Evolutionary conservation across 2,113 vertebrate genomes (phyloP).

Genomic region (Notothenia coriiceps): DNA sequence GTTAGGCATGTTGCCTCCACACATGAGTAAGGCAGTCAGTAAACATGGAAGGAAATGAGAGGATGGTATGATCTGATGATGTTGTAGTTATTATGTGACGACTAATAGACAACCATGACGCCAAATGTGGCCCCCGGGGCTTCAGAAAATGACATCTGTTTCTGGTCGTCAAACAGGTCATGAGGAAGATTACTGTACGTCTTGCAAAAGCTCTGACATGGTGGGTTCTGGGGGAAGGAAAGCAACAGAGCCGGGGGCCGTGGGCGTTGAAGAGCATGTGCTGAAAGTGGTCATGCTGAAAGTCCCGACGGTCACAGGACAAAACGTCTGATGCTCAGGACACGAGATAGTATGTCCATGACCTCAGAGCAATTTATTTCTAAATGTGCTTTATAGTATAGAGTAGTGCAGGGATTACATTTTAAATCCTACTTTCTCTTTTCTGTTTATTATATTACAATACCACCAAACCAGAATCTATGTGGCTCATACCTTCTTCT

Average conservation of each 20-base stretch:
- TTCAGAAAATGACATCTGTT: conserved; percentile 22
- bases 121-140: conserved; percentile 18
- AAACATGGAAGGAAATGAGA: too few species aligned
- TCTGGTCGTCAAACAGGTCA: conserved; percentile 48
- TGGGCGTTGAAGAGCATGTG: conserved; percentile 28
- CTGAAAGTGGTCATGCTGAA: not conserved
- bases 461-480: conserved; percentile 4
- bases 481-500: not conserved
- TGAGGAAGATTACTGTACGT: conserved; percentile 20
- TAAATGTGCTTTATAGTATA: too few species aligned
- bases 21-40: not conserved
- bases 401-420: too few species aligned
- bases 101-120: not conserved
- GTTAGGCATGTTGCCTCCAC: not conserved
- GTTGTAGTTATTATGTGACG: not conserved
- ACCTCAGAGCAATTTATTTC: not conserved
- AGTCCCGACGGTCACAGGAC: conserved; percentile 46
- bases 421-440: too few species aligned
- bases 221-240: conserved; percentile 11
- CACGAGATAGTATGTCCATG: not conserved
- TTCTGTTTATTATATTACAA: too few species aligned
- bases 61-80: not conserved
- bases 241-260: conserved; percentile 9
- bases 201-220: conserved; percentile 23
- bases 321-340: not conserved